These are phyloP conservation scores for Cephalopachus bancanus DNA, from an alignment of 2,797 vertebrate species.

Conservation along the genomic window DNA sequence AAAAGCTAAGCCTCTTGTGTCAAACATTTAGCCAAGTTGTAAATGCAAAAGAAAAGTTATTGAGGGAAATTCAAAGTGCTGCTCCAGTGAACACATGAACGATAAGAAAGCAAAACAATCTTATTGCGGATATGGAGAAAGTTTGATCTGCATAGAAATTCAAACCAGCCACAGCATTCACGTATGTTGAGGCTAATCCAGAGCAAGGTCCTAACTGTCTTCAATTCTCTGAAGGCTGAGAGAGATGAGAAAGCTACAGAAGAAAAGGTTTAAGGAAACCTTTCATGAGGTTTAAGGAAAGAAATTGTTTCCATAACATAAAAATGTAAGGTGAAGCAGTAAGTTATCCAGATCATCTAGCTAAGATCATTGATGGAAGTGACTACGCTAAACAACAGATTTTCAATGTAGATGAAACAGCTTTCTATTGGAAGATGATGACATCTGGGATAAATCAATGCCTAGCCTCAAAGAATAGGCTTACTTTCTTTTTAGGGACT, in stretches of 20 bases:
- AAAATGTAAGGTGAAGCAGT: background rate
- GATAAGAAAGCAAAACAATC: background rate
- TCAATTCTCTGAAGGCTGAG: background rate
- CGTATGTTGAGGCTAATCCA: background rate
- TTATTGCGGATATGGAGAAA: background rate
- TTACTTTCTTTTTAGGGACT: background rate
- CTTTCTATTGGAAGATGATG: background rate
- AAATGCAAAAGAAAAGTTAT: background rate
- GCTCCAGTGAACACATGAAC: background rate
- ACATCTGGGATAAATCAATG: background rate
- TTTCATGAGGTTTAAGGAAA: background rate
- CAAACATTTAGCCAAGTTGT: background rate
- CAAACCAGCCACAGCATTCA: background rate
- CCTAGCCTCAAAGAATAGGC: background rate
- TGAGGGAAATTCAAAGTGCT: background rate
- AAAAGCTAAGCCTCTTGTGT: background rate
- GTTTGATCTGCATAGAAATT: background rate
- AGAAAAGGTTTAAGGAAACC: no score
- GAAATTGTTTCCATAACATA: background rate
- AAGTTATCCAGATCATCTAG: background rate
- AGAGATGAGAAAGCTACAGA: background rate
- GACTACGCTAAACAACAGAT: background rate
- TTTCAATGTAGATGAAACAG: background rate
- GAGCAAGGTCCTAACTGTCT: background rate
- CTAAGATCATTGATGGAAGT: background rate